Evolutionary conservation across 2,113 vertebrate genomes (phyloP), one percentile per base, ranked within the genome.

Genomic region (Embiotoca jacksoni): DNA sequence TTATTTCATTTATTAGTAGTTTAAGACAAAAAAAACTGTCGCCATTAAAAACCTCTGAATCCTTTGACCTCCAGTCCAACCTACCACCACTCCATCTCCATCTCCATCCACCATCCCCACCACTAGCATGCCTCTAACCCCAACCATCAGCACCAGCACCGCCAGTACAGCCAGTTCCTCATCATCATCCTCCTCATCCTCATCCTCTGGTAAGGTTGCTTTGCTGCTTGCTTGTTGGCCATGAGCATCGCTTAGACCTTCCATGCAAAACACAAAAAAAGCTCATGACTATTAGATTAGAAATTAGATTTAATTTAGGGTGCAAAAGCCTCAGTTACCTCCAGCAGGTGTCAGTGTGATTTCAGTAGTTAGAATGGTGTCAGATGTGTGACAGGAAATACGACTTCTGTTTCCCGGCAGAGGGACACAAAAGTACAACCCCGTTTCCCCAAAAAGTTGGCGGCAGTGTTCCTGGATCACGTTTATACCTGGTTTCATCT

Each of bases 111-210:
- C 54, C 74, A 67, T 57, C 67, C 53, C 84, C 36, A 72, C 86
- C 49, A 53, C 75, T 89, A 88, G 83, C 90, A 90, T 90, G 85
- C 65, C 74, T 81, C 75, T 92, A 89, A 87, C 83, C 81, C 55
- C 80, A 72, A 39, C 66, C 80, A 72, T 9, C 73, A 75, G 36
- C 16, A 60, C 54, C 66, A 72, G 32, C 67, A 36, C 16, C 70
- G 52, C 41, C 60, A 44, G 23, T 33, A 53, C 63, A 31, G 31
- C 82, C 81, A 78, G 41, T 73, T 68, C 78, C 62, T 73, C 64
- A 35, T 67, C 57, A 30, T 59, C 46, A 10, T 49, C 46, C 46
- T 49, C 46, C 46, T 49, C 75, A 14, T 67, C 77, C 61, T 72
- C 63, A 31, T 64, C 57, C 31, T 59, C 85, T 71, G 91, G 89